A percentile compares a stretch with the other conserved stretches of the same genome.
phyloP scores from a whole-genome alignment of 1,140 invertebrate genomes.

The Heliconius hewitsoni region DNA sequence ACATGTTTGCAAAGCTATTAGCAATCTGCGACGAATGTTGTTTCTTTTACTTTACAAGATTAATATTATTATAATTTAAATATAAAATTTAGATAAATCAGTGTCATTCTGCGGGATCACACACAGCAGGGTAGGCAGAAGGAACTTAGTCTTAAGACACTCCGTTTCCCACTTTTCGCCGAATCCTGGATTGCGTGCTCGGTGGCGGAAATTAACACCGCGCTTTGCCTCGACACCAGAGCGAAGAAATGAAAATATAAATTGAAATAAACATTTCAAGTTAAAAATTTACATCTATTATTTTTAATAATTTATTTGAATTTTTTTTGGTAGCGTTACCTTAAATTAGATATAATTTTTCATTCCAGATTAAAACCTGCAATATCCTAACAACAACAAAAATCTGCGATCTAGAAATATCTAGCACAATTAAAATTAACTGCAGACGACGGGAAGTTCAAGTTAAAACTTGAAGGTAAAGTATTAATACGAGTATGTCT shows the following conservation, averaged over 20 bases:
- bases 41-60: conserved; percentile 4
- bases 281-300: background rate
- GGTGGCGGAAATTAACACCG: too few species aligned
- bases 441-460: conserved; percentile 34
- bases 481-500: conserved; percentile 16
- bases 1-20: conserved; percentile 60
- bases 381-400: background rate
- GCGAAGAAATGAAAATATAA: too few species aligned
- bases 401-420: background rate
- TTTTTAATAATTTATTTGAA: background rate
- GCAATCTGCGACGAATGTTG: conserved; percentile 53
- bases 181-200: too few species aligned
- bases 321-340: background rate
- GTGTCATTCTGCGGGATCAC: too few species aligned
- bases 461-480: conserved; percentile 35
- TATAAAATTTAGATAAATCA: background rate
- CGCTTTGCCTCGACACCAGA: too few species aligned
- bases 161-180: too few species aligned
- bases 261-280: too few species aligned
- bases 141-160: too few species aligned
- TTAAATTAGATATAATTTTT: background rate
- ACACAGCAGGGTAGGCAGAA: too few species aligned
- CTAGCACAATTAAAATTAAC: conserved; percentile 6
- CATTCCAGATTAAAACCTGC: background rate
- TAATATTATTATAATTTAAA: background rate